phyloP scores from a whole-genome alignment of 2,113 vertebrate species.

The Phoenicopterus ruber region DNA sequence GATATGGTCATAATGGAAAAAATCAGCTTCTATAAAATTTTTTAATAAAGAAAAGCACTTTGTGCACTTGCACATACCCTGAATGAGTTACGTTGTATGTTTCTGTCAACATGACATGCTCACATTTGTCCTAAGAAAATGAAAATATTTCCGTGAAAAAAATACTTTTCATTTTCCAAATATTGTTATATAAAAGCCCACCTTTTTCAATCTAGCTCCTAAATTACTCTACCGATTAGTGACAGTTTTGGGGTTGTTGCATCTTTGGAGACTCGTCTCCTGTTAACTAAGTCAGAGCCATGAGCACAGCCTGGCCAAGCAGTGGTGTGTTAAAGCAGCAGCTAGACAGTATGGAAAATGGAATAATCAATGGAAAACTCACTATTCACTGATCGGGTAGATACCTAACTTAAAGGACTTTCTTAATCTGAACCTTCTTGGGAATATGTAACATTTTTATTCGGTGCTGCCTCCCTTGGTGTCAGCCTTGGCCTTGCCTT shows the following conservation, averaged over 20 bases:
- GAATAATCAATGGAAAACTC: background rate
- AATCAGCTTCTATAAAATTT: background rate
- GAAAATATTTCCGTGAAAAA: background rate
- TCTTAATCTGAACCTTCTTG: background rate
- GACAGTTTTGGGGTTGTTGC: background rate
- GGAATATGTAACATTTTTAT: background rate
- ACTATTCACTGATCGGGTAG: background rate
- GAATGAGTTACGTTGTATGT: rapidly evolving
- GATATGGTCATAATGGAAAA: background rate
- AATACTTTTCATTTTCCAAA: background rate
- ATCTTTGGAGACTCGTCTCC: background rate
- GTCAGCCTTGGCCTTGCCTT: background rate
- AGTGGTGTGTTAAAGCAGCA: background rate
- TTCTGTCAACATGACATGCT: background rate
- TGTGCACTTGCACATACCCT: background rate
- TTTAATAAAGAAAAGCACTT: constrained; percentile 7
- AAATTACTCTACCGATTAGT: background rate
- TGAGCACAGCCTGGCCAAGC: background rate
- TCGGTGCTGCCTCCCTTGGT: background rate
- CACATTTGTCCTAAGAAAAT: background rate
- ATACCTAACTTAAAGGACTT: background rate
- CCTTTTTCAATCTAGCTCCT: background rate
- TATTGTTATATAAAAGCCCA: background rate
- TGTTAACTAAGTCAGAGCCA: background rate
- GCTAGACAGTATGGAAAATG: background rate